Evolutionary conservation across 2,797 vertebrate genomes (phyloP).

Genomic region (Lycodopsis pacificus): DNA sequence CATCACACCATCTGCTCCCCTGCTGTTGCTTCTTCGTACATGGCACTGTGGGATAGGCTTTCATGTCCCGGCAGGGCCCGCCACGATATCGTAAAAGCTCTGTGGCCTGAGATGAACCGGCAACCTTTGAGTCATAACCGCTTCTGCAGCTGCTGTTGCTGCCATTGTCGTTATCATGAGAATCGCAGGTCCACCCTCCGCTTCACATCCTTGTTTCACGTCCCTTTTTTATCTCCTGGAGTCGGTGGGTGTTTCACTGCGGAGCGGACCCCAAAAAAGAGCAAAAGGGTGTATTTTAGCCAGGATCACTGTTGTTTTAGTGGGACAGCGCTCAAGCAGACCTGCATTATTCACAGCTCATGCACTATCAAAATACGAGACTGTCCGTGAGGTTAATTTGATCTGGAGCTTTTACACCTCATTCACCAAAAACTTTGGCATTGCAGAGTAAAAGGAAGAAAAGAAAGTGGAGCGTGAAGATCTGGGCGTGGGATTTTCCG

Average conservation of each 20-base stretch:
- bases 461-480: conserved; percentile 45
- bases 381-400: conserved; percentile 78
- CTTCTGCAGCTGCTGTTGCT: conserved; percentile 62
- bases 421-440: conserved; percentile 72
- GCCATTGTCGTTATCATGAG: conserved; percentile 57
- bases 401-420: conserved; percentile 77
- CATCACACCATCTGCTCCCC: conserved; percentile 64
- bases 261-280: conserved; percentile 55
- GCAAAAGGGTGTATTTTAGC: conserved; percentile 46
- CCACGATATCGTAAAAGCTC: conserved; percentile 53
- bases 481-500: conserved; percentile 77
- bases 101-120: conserved; percentile 68
- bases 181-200: conserved; percentile 37
- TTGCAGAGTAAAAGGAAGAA: conserved; percentile 29
- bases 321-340: conserved; percentile 67
- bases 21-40: conserved; percentile 67
- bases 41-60: conserved; percentile 61
- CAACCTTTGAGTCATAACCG: conserved; percentile 44
- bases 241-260: conserved; percentile 50
- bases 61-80: conserved; percentile 58
- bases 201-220: neutral
- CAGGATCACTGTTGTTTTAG: conserved; percentile 80
- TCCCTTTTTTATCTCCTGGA: conserved; percentile 23
- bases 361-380: conserved; percentile 77
- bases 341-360: conserved; percentile 79